A percentile compares a stretch with the other conserved stretches of the same genome.
These are phyloP conservation scores for Ceriagrion tenellum DNA, from an alignment of 2,888 invertebrate genomes.

Conservation along the genomic window DNA sequence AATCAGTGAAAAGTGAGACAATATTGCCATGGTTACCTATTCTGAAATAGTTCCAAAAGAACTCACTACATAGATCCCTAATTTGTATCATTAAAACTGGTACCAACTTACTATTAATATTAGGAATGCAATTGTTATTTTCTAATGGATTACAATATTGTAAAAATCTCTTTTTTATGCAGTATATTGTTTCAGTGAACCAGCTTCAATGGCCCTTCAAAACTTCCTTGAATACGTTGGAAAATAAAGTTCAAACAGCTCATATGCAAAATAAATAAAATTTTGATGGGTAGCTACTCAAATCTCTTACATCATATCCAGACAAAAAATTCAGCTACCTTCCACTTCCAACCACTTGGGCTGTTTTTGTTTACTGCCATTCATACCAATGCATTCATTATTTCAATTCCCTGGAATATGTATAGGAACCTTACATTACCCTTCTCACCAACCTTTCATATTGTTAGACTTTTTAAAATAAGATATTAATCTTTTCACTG, in stretches of 20 bases:
- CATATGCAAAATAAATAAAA: not conserved
- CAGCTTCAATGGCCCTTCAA: not conserved
- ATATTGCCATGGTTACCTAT: constrained; percentile 40
- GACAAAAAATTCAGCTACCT: too few species aligned
- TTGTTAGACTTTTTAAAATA: not conserved
- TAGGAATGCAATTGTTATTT: constrained; percentile 33
- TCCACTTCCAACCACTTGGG: too few species aligned
- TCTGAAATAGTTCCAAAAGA: constrained; percentile 36
- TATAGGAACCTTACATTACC: not conserved
- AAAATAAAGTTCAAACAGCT: too few species aligned
- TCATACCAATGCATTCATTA: not conserved
- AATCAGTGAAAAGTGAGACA: constrained; percentile 53
- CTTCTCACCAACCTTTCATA: not conserved
- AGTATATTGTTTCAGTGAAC: not conserved
- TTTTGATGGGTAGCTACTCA: not conserved
- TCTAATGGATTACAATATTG: not conserved
- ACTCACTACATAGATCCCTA: not conserved
- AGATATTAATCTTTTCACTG: constrained; percentile 3
- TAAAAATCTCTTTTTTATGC: constrained; percentile 33
- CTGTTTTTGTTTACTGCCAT: too few species aligned
- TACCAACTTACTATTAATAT: not conserved
- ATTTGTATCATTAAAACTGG: constrained; percentile 27
- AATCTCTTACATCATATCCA: too few species aligned
- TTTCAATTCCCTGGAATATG: not conserved
- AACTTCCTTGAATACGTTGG: too few species aligned